phyloP scores from a whole-genome alignment of 2,113 vertebrate genomes.

The Australoheros scitulus region DNA sequence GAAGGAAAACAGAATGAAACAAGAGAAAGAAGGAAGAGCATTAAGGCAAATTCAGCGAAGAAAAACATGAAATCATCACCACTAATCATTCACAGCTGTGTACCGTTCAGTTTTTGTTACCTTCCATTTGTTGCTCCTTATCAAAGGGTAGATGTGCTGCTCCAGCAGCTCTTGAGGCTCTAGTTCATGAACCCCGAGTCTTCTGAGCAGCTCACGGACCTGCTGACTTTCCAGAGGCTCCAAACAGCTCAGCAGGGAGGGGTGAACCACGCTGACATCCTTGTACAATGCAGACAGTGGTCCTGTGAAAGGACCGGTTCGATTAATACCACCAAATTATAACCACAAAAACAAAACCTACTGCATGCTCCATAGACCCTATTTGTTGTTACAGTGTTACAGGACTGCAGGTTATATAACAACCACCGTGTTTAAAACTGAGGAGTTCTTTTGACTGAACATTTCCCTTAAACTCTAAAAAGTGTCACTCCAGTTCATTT shows the following conservation, averaged over 20 bases:
- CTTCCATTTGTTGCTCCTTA: slow-evolving; percentile 77
- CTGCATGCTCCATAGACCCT: background rate
- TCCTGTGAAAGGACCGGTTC: slow-evolving; percentile 47
- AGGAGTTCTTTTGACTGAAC: background rate
- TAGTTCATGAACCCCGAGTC: slow-evolving; percentile 78
- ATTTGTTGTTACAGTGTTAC: too few species aligned
- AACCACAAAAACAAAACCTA: background rate
- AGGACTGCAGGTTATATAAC: background rate
- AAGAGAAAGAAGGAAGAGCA: background rate
- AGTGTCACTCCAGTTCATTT: background rate
- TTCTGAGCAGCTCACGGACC: slow-evolving; percentile 78
- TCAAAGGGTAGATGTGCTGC: slow-evolving; percentile 80
- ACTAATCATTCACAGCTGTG: background rate
- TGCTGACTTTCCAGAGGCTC: slow-evolving; percentile 80
- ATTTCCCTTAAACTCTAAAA: background rate
- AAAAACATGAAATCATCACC: background rate
- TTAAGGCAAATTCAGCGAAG: fast-evolving
- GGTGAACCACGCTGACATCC: slow-evolving; percentile 77
- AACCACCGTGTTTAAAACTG: background rate
- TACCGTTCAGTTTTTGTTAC: slow-evolving; percentile 41
- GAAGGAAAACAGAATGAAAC: background rate
- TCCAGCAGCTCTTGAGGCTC: slow-evolving; percentile 79
- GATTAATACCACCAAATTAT: background rate
- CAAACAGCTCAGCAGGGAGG: slow-evolving; percentile 73
- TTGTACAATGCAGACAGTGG: slow-evolving; percentile 71